These are phyloP conservation scores for Prunella fulvescens DNA, from an alignment of 2,113 vertebrate species.

Conservation along the genomic window DNA sequence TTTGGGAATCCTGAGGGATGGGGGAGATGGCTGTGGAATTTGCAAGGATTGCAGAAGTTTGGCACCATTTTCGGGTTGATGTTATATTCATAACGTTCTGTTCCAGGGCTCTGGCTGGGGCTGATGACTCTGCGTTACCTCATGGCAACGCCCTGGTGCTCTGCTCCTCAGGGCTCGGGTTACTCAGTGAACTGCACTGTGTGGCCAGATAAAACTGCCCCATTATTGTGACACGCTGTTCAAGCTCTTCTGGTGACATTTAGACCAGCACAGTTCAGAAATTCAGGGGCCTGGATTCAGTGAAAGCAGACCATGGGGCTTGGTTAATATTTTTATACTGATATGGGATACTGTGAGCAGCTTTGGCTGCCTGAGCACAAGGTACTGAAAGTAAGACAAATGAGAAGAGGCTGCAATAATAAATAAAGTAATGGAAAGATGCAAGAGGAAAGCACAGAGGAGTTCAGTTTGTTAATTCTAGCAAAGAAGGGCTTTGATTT, in stretches of 20 bases:
- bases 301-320: background rate
- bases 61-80: background rate
- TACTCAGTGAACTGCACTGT: background rate
- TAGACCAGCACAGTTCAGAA: background rate
- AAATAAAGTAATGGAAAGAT: background rate
- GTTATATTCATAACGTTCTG: constrained; percentile 33
- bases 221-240: background rate
- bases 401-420: background rate
- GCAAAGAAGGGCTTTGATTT: background rate
- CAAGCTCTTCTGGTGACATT: background rate
- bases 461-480: background rate
- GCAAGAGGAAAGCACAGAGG: background rate
- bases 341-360: background rate
- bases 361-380: background rate
- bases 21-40: background rate
- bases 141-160: constrained; percentile 25
- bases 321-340: background rate
- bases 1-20: background rate
- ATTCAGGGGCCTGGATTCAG: background rate
- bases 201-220: background rate
- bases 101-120: constrained; percentile 22
- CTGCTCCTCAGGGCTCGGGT: background rate
- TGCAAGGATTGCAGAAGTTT: constrained; percentile 22
- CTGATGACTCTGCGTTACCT: constrained; percentile 15
- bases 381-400: background rate